These are phyloP conservation scores for Metopia argyrocephala DNA, from an alignment of 2,888 invertebrate species.

Conservation along the genomic window DNA sequence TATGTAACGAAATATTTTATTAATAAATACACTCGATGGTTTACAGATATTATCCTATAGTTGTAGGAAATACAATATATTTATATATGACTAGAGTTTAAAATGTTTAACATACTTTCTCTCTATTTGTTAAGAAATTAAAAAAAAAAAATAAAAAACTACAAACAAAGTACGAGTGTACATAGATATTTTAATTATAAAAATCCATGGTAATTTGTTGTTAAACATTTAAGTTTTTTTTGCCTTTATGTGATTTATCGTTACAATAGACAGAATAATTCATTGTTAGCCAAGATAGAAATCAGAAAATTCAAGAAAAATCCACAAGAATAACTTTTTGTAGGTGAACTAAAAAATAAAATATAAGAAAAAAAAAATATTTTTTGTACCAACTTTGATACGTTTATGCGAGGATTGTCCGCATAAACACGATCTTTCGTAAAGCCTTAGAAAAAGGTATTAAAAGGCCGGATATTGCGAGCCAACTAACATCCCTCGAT, in stretches of 20 bases:
- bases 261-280: not conserved
- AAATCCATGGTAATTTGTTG: not conserved
- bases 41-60: too few relatives aligned
- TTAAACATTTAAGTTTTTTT: not conserved
- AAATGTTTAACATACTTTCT: conserved; percentile 11
- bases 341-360: too few relatives aligned
- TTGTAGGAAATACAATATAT: too few relatives aligned
- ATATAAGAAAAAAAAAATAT: too few relatives aligned
- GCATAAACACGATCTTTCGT: too few relatives aligned
- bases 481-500: too few relatives aligned
- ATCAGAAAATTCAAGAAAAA: not conserved
- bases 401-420: too few relatives aligned
- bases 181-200: not conserved
- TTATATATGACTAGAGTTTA: too few relatives aligned
- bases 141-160: not conserved
- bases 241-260: not conserved
- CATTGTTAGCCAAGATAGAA: not conserved
- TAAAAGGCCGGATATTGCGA: too few relatives aligned
- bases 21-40: not conserved
- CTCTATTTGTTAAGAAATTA: not conserved
- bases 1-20: conserved; percentile 15
- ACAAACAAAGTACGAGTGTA: not conserved
- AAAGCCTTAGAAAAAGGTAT: too few relatives aligned
- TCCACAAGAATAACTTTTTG: not conserved
- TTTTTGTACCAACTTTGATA: too few relatives aligned